phyloP scores from a whole-genome alignment of 53 echinoderm and acorn worm genomes.

The Apostichopus leukothele region DNA sequence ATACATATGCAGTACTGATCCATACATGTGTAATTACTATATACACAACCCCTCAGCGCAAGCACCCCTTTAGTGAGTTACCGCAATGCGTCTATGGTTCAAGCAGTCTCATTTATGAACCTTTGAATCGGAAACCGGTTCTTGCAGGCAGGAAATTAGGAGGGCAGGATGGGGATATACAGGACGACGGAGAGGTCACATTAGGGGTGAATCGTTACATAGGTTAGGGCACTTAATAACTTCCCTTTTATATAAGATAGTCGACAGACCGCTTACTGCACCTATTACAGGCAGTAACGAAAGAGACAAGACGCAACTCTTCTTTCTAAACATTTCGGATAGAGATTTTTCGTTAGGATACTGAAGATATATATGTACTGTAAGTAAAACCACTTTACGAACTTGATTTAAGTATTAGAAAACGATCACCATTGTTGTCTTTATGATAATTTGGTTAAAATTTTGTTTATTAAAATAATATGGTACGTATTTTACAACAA shows the following conservation, averaged over 20 bases:
- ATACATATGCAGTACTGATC: not conserved
- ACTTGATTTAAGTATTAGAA: too few species aligned
- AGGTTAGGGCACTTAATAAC: slow-evolving; percentile 39
- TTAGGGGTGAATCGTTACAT: slow-evolving; percentile 38
- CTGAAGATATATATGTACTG: too few species aligned
- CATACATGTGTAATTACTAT: not conserved
- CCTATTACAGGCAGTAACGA: too few species aligned
- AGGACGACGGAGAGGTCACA: slow-evolving; percentile 36
- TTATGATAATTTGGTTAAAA: too few species aligned
- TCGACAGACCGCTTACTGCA: too few species aligned
- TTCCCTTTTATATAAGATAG: slow-evolving; percentile 7
- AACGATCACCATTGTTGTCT: too few species aligned
- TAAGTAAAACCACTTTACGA: too few species aligned
- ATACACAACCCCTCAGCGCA: slow-evolving; percentile 7
- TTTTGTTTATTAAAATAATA: too few species aligned
- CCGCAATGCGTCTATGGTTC: slow-evolving; percentile 32
- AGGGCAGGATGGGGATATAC: slow-evolving; percentile 42
- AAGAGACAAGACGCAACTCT: too few species aligned
- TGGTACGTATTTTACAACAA: too few species aligned
- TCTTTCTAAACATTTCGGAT: too few species aligned
- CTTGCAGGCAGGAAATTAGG: slow-evolving; percentile 42
- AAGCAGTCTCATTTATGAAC: not conserved
- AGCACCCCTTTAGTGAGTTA: slow-evolving; percentile 8
- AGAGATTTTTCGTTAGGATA: too few species aligned
- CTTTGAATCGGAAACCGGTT: slow-evolving; percentile 34